Base-by-base conservation (phyloP, 2,797 vertebrate species). In the Coluber constrictor region DNA sequence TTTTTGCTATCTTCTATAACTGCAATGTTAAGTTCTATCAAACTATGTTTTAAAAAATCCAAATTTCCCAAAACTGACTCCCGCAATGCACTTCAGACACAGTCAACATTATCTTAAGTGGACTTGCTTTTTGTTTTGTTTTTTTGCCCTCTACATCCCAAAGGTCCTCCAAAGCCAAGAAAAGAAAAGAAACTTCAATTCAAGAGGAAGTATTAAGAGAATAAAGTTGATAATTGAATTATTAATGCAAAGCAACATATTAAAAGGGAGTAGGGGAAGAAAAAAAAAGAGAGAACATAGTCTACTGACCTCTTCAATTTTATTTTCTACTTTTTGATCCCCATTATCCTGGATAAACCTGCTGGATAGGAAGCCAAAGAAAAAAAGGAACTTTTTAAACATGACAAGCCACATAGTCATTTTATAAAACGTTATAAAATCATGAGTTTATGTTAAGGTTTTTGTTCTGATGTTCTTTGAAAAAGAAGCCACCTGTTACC, bases 321-420 rank as follows among this genome's bases (percentile, higher is more conserved):
- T 99, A 96, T 98, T 98, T 94, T 99, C 98, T 94, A 99, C 98
- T 97, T 98, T 98, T 94, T 99, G 97, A 94, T 99, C 98, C 32
- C 98, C 98, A 0, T 98, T 98, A 96, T 99, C 99, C 97, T 99
- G 99, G 96, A 99, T 98, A 95, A 98, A 98, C 97, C 99, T 99
- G 97, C 97, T 96, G 92, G 60, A 90, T 90, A 95, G 93, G 88
- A 89, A 94, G 90, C 2, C 74, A 92, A 54, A 90, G 1, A 88
- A 86, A 83, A 10, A 83, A 83, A 83, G 43, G 3, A 20, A 37
- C 0, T 91, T 3, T 61, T 88, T 74, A 59, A 88, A 88, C 9
- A 10, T n/a, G 86, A 18, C 43, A 90, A 32, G 43, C 43, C 70
- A 57, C 2, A 91, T 12, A 5, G 1, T 55, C 16, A 20, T 32